Percentiles rank a stretch among this genome's conserved stretches.
Conservation (phyloP, 2,797 vertebrate species). For the Dendrocincla tyrannina region DNA sequence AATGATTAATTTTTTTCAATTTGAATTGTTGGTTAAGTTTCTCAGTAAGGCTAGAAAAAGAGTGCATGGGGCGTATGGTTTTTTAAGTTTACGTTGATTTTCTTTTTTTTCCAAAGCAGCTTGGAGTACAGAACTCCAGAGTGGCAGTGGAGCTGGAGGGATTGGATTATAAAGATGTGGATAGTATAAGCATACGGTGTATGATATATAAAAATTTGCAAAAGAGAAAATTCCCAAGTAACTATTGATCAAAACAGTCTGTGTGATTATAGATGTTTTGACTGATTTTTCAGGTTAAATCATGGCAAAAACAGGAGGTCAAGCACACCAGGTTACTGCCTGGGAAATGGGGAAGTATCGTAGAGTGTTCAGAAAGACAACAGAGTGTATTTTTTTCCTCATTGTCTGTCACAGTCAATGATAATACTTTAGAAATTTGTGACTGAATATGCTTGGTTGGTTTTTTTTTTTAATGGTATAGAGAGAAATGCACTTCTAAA, state of each 20-base stretch:
- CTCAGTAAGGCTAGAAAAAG: background rate
- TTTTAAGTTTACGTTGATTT: background rate
- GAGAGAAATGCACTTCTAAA: background rate
- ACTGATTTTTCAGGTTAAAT: background rate
- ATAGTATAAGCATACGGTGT: background rate
- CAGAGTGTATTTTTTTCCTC: background rate
- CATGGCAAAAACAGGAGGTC: background rate
- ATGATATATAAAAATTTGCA: background rate
- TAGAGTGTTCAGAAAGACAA: background rate
- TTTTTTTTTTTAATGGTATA: background rate
- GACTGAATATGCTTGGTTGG: background rate
- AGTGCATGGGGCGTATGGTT: background rate
- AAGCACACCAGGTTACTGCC: background rate
- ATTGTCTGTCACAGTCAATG: background rate
- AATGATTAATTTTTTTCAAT: accelerated
- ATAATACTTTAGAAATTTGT: background rate
- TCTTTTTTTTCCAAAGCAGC: background rate
- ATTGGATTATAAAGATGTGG: background rate
- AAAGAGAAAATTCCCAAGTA: background rate
- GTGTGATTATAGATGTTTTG: background rate
- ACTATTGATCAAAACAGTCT: background rate
- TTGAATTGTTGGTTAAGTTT: background rate
- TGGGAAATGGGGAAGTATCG: background rate
- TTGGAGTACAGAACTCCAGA: background rate
- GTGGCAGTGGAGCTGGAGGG: background rate